Percentiles rank a stretch among this genome's conserved stretches.
Evolutionary conservation across 2,113 vertebrate genomes (phyloP).

Genomic region (Dasyprocta punctata): DNA sequence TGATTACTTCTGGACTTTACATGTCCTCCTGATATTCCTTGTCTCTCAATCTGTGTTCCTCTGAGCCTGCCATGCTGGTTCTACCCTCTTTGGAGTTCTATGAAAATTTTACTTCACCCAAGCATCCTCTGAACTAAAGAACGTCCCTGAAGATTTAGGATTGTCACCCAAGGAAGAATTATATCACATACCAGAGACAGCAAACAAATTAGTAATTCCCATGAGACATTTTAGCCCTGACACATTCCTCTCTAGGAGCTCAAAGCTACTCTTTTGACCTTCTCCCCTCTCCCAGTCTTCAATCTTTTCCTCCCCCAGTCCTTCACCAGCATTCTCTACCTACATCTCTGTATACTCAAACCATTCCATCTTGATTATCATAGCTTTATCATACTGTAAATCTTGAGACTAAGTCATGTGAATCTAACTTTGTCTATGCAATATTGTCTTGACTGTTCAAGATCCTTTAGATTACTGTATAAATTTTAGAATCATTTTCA

Average conservation of each 20-base stretch:
- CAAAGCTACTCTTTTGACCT: background rate
- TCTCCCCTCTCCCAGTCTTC: background rate
- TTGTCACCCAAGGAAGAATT: background rate
- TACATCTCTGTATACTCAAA: background rate
- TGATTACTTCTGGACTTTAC: background rate
- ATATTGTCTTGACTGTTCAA: constrained; percentile 50
- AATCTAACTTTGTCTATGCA: constrained; percentile 46
- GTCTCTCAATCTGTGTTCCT: background rate
- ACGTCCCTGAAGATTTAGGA: constrained; percentile 43
- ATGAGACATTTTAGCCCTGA: background rate
- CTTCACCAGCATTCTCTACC: background rate
- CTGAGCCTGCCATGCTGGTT: background rate
- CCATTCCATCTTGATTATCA: background rate
- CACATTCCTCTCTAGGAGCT: background rate
- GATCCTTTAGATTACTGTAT: background rate
- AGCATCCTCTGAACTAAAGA: constrained; percentile 6
- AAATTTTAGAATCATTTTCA: constrained; percentile 36
- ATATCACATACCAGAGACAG: background rate
- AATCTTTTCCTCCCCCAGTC: background rate
- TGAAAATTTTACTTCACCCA: constrained; percentile 43
- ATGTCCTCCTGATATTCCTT: background rate
- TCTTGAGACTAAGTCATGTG: constrained; percentile 7
- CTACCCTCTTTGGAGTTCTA: background rate
- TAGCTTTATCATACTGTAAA: background rate
- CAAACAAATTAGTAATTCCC: background rate